These are phyloP conservation scores for Apotomis betuletana DNA, from an alignment of 2,888 invertebrate genomes.

Conservation along the genomic window DNA sequence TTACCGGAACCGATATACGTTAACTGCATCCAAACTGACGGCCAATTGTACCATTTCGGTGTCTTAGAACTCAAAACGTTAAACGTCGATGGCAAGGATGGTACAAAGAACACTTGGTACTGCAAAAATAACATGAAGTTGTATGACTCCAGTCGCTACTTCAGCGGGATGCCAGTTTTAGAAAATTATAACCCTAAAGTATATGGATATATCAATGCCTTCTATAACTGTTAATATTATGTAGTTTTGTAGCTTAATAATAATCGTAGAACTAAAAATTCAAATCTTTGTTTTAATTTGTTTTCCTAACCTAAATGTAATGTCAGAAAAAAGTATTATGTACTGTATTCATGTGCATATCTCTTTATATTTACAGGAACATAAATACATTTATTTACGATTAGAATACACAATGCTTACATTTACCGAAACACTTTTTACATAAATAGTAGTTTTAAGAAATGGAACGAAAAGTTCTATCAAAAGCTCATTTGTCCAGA, in stretches of 20 bases:
- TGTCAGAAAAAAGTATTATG: constrained; percentile 56
- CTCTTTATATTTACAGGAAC: constrained; percentile 82
- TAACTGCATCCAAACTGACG: constrained; percentile 93
- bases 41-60: constrained; percentile 90
- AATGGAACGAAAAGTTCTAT: constrained; percentile 63
- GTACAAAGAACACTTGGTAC: constrained; percentile 92
- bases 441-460: constrained; percentile 72
- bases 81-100: constrained; percentile 83
- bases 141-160: constrained; percentile 86
- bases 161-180: constrained; percentile 85
- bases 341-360: constrained; percentile 81
- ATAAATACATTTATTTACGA: constrained; percentile 78
- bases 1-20: constrained; percentile 91
- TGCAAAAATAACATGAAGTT: constrained; percentile 85
- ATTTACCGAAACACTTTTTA: constrained; percentile 79
- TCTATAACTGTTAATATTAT: constrained; percentile 86
- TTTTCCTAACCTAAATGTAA: constrained; percentile 28
- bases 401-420: constrained; percentile 80
- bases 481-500: constrained; percentile 72
- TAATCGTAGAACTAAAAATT: constrained; percentile 27
- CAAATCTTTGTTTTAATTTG: constrained; percentile 26
- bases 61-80: constrained; percentile 93
- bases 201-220: constrained; percentile 89
- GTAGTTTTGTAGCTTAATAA: constrained; percentile 46
- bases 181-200: constrained; percentile 91